Conservation (phyloP, 2,113 vertebrate genomes). For the Asarcornis scutulata region DNA sequence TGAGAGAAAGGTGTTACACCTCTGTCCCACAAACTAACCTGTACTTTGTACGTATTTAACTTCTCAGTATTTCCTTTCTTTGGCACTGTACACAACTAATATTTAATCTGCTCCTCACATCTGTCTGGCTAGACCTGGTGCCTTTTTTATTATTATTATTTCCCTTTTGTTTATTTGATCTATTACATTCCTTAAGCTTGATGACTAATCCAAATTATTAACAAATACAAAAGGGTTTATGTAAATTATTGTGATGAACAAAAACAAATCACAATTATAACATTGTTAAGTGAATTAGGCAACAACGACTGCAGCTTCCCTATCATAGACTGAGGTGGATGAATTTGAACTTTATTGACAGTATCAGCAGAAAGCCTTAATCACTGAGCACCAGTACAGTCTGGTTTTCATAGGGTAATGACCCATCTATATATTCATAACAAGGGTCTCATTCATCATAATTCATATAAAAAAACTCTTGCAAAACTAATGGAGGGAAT, state of each 20-base stretch:
- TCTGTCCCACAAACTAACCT: not conserved
- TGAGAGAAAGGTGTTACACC: not conserved
- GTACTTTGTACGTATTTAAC: not conserved
- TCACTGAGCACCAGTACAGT: constrained; percentile 57
- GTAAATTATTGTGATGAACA: constrained; percentile 68
- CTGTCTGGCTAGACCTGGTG: constrained; percentile 15
- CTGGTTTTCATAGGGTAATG: constrained; percentile 76
- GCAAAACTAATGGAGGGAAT: constrained; percentile 79
- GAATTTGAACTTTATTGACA: constrained; percentile 77
- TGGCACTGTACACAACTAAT: not conserved
- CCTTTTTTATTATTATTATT: not conserved
- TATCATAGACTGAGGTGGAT: constrained; percentile 67
- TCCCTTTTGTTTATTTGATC: constrained; percentile 58
- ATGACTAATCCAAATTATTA: constrained; percentile 62
- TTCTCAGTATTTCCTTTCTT: not conserved
- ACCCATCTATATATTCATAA: constrained; percentile 81
- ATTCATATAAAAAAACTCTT: constrained; percentile 73
- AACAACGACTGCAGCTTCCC: constrained; percentile 72
- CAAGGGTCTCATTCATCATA: constrained; percentile 80
- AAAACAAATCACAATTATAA: constrained; percentile 70
- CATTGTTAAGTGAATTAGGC: constrained; percentile 65
- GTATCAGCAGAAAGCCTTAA: constrained; percentile 72
- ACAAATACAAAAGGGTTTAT: constrained; percentile 64
- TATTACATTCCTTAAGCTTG: constrained; percentile 63
- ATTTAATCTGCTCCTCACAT: constrained; percentile 56